Percentiles rank a stretch among this genome's conserved stretches.
phyloP scores from a whole-genome alignment of 2,113 vertebrate species.

The Prinia subflava region DNA sequence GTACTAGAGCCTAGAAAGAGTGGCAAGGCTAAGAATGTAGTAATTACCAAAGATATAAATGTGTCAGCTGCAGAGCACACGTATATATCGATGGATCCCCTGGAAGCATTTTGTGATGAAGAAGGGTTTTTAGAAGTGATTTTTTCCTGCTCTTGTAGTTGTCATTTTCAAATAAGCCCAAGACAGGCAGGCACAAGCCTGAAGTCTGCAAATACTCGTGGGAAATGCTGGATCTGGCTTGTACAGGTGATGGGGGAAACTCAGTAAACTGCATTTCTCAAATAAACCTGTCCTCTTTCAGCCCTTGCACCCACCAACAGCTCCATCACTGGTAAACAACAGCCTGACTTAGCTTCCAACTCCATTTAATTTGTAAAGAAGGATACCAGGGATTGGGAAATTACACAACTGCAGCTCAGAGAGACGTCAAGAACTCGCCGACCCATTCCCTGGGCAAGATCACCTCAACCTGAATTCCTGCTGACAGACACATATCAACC shows the following conservation, averaged over 20 bases:
- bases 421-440: accelerated
- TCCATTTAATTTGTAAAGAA: neutral
- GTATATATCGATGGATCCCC: neutral
- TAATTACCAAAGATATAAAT: neutral
- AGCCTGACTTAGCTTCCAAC: neutral
- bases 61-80: neutral
- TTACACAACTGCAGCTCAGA: neutral
- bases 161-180: neutral
- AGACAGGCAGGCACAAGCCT: neutral
- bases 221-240: neutral
- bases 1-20: neutral
- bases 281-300: neutral
- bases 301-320: neutral
- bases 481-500: neutral
- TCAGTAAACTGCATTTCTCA: neutral
- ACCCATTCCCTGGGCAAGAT: neutral
- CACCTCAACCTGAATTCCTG: neutral
- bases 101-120: neutral
- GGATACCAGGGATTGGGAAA: neutral
- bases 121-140: neutral
- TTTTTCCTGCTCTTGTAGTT: neutral
- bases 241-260: neutral
- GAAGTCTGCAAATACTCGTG: neutral
- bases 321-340: neutral
- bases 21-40: neutral